phyloP scores from a whole-genome alignment of 2,797 vertebrate species.

The Lagodon rhomboides region DNA sequence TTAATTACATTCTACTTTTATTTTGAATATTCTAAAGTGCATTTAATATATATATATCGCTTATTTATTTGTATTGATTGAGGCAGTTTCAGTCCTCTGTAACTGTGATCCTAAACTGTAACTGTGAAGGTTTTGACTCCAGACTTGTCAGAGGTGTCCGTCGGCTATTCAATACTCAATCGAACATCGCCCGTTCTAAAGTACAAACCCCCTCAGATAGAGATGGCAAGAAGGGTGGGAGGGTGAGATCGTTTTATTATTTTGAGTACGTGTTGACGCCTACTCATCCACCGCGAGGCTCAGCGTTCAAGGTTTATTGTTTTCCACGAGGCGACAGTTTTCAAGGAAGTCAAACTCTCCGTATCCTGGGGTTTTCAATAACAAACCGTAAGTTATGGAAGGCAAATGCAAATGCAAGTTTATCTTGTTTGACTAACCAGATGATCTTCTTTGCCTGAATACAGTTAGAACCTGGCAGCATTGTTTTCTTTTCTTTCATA shows the following conservation, averaged over 20 bases:
- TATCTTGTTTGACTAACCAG: neutral
- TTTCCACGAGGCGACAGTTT: neutral
- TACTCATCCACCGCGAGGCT: neutral
- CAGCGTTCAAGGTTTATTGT: neutral
- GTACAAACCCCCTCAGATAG: too few relatives aligned
- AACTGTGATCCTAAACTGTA: neutral
- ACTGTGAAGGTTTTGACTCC: neutral
- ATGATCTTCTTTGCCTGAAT: conserved; percentile 2
- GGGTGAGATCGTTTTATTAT: neutral
- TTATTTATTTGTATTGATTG: too few relatives aligned
- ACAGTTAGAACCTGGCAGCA: conserved; percentile 5
- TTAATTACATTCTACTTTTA: too few relatives aligned
- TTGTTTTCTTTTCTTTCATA: neutral
- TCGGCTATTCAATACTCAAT: neutral
- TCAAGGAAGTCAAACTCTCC: neutral
- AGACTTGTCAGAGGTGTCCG: neutral
- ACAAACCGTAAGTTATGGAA: neutral
- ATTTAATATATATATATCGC: too few relatives aligned
- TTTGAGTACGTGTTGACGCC: neutral
- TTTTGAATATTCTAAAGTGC: too few relatives aligned
- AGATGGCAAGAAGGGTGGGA: too few relatives aligned
- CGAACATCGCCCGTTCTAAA: neutral
- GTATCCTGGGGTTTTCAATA: neutral
- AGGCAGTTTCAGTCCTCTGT: too few relatives aligned
- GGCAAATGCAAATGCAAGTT: neutral